Percentiles rank a stretch among this genome's conserved stretches.
These are phyloP conservation scores for Oxygymnocypris stewartii DNA, from an alignment of 2,113 vertebrate species.

Conservation along the genomic window DNA sequence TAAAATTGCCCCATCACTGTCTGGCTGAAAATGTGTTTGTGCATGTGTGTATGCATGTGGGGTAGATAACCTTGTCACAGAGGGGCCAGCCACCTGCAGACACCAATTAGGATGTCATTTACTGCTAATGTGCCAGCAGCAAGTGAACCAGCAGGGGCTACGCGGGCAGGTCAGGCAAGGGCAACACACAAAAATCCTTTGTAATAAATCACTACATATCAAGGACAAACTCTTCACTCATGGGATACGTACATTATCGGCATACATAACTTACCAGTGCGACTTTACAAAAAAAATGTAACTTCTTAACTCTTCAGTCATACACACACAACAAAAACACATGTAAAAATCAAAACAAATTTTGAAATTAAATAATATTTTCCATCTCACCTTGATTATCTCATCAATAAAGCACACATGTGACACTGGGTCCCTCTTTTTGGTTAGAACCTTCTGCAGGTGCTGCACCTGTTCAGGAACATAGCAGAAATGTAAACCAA, in stretches of 20 bases:
- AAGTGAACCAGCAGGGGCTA: conserved; percentile 38
- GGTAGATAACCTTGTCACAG: conserved; percentile 34
- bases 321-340: background rate
- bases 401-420: conserved; percentile 97
- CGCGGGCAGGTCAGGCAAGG: conserved; percentile 21
- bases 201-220: conserved; percentile 32
- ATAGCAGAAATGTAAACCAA: background rate
- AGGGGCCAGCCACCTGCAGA: conserved; percentile 41
- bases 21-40: conserved; percentile 4
- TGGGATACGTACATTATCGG: background rate
- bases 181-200: conserved; percentile 18
- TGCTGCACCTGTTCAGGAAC: conserved; percentile 78
- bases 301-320: background rate
- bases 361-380: background rate
- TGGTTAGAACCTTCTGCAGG: conserved; percentile 92
- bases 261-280: background rate
- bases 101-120: conserved; percentile 53
- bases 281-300: background rate
- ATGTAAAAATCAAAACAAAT: background rate
- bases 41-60: background rate
- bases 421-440: conserved; percentile 95
- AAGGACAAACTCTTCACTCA: conserved; percentile 31
- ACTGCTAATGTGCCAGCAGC: conserved; percentile 40
- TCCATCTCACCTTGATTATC: conserved; percentile 85
- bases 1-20: conserved; percentile 25